Percentiles rank a stretch among this genome's conserved stretches.
Conservation (phyloP, 30 jellyfish, hydroid and myxozoan species). For the Chrysaora quinquecirrha region DNA sequence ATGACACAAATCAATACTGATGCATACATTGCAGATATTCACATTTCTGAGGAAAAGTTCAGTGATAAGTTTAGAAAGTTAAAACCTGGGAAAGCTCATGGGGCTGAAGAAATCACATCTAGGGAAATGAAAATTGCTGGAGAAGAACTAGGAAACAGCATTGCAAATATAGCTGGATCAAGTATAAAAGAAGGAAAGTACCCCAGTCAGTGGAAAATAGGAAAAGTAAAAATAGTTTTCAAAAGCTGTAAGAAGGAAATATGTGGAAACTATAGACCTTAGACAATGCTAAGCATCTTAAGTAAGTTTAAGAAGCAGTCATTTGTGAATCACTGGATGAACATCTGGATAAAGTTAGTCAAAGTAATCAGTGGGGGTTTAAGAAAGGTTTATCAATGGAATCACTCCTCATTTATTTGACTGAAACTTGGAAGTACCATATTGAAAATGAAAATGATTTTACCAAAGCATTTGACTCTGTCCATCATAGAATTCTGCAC, state of each 20-base stretch:
- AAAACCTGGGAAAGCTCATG: no score
- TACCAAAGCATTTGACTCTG: slow-evolving; percentile 68
- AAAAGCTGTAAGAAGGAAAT: slow-evolving; percentile 27
- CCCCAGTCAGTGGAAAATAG: slow-evolving; percentile 12
- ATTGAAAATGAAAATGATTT: slow-evolving; percentile 51
- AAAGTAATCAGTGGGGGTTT: slow-evolving; percentile 68
- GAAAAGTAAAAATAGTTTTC: slow-evolving; percentile 28
- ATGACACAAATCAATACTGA: no score
- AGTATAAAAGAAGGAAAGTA: background rate
- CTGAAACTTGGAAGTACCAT: slow-evolving; percentile 61
- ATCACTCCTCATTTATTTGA: slow-evolving; percentile 46
- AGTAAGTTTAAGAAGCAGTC: slow-evolving; percentile 42
- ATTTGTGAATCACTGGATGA: slow-evolving; percentile 32
- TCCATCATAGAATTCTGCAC: slow-evolving; percentile 33
- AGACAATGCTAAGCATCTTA: slow-evolving; percentile 51
- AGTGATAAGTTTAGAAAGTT: no score
- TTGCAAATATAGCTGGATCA: slow-evolving; percentile 6
- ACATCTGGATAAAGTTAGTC: slow-evolving; percentile 42
- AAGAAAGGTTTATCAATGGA: slow-evolving; percentile 60
- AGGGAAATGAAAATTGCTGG: slow-evolving; percentile 1
- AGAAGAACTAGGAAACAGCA: slow-evolving; percentile 17
- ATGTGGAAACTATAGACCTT: slow-evolving; percentile 52
- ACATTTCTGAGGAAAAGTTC: no score
- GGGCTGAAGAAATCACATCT: slow-evolving; percentile 4
- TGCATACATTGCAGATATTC: no score